Base-by-base conservation (phyloP, 2,888 invertebrate genomes). In the Sphaerophoria taeniata region DNA sequence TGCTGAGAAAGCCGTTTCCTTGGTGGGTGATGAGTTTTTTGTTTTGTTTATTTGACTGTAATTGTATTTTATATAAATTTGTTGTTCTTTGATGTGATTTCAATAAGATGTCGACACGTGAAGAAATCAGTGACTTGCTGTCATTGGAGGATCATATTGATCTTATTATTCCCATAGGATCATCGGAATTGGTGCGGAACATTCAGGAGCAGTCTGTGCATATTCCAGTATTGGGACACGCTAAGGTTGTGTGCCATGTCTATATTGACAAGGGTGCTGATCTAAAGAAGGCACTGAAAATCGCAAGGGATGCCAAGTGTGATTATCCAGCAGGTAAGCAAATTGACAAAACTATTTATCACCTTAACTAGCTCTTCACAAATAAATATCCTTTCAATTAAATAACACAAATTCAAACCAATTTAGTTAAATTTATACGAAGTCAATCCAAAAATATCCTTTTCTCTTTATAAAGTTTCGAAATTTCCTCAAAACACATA, bases 191-290 rank as follows among this genome's bases (percentile, higher is more conserved):
- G 71, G 99, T 99, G 0, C 94, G 96, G 72, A 95, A 93, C 88
- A 98, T 98, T 88, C 97, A 98, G 90, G 94, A 96, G 87, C 97
- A 97, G 90, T 98, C 98, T 36, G 95, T 97, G 87, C 96, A 97
- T 88, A 99, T 99, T 89, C 99, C 99, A 0, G 99, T 99, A 0
- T 93, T 99, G 88, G 99, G 99, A 0, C 99, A 99, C 91, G 98
- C 99, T 69, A 99, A 99, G 92, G 99, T 99, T 45, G 96, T 99
- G 85, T 99, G 99, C 90, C 99, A 99, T 91, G 98, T 99, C 0
- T 99, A 96, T 90, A 93, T 99, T n/a, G 99, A 99, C 92, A 96
- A 95, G 89, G 96, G 98, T 55, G 98, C 97, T 4, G 97, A 99
- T 90, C 93, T 95, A 7, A 92, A 93, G 0, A 98, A 97, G 92